phyloP scores from a whole-genome alignment of 2,113 vertebrate species.

The Silurus meridionalis region DNA sequence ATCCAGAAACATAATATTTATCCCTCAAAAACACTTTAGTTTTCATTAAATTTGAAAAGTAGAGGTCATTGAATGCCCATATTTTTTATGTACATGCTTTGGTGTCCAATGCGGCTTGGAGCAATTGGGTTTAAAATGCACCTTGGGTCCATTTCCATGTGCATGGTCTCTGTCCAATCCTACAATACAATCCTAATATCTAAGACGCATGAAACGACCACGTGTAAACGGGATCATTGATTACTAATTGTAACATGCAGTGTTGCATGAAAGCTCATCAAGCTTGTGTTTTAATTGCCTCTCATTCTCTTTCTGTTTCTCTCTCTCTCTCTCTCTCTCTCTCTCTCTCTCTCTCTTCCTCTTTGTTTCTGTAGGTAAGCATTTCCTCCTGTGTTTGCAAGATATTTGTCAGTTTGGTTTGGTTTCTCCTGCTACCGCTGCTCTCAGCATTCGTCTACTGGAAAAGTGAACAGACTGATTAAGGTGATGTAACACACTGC shows the following conservation, averaged over 20 bases:
- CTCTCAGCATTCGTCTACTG: constrained; percentile 59
- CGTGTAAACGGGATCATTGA: constrained; percentile 36
- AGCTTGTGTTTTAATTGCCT: constrained; percentile 31
- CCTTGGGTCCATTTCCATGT: neutral
- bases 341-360: constrained; percentile 22
- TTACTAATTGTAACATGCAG: constrained; percentile 42
- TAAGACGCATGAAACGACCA: constrained; percentile 19
- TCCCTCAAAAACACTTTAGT: neutral
- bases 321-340: constrained; percentile 32
- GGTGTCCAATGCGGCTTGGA: neutral
- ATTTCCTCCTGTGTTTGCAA: constrained; percentile 54
- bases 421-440: constrained; percentile 47
- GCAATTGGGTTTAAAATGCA: constrained; percentile 6
- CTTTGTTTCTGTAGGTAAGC: constrained; percentile 72
- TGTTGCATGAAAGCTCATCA: constrained; percentile 53
- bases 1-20: neutral
- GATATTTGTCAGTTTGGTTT: constrained; percentile 33
- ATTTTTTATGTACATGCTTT: neutral
- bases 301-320: constrained; percentile 26
- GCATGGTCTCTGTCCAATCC: neutral
- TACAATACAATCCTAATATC: constrained; percentile 2
- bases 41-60: neutral
- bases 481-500: constrained; percentile 66
- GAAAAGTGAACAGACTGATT: constrained; percentile 61
- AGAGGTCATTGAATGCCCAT: neutral